Evolutionary conservation across 2,113 vertebrate genomes (phyloP), one percentile per base, ranked within the genome.

Genomic region (Urocolius indicus): DNA sequence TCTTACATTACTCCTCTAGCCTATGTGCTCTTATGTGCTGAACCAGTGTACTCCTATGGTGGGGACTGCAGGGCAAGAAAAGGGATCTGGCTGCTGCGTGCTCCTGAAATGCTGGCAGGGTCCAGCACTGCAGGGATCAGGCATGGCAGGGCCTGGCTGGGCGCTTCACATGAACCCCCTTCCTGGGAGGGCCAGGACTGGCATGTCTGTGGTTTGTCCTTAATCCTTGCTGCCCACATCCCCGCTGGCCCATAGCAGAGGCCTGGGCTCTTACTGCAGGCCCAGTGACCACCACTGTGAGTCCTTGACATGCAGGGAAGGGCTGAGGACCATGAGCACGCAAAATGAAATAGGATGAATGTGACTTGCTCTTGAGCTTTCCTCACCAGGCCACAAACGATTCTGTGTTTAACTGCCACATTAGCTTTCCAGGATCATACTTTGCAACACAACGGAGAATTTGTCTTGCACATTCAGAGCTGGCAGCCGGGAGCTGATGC

Each of bases 391-490:
- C 97, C 84, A 81, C 58, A 9, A 92, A 92, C 72, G 4, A 26
- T 73, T 51, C 84, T 92, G 66, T 78, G 63, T 84, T 95, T 94
- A 95, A 96, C 59, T 72, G 89, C 27, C 1, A 1, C 92, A 84
- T 89, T 95, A 95, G 66, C 95, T 89, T 96, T 92, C 84, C 78
- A 89, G 95, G 93, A 95, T 96, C 83, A 93, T 61, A 78, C 80
- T 97, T 96, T 59, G 83, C 93, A 95, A 81, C 78, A 94, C 96
- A 95, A 75, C 49, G 0, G 95, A 97, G 94, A 96, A 95, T 88
- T 75, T 92, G 84, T 86, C 92, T 90, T 80, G 80, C 58, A 61
- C 61, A 34, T 93, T 95, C 92, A n/a, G 95, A 90, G 84, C 95
- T 95, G 86, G 52, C 24, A 95, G 87, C 91, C 71, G 6, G 85